Percentiles rank a stretch among this genome's conserved stretches.
These are phyloP conservation scores for Loris lydekkerianus DNA, from an alignment of 2,797 vertebrate species.

Conservation along the genomic window DNA sequence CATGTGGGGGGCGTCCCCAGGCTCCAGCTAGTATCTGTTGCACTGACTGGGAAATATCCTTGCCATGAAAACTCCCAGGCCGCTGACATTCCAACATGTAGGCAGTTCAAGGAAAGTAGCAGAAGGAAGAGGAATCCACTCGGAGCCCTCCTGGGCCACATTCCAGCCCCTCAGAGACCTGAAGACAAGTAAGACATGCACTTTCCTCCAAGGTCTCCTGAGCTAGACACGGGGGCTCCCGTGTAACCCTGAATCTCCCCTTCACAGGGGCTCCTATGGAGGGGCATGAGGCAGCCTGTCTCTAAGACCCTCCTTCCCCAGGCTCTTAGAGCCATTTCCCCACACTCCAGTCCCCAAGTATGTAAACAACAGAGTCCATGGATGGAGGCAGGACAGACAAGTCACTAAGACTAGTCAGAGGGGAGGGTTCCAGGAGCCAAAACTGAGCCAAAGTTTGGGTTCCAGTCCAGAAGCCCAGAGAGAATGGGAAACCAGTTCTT, in stretches of 20 bases:
- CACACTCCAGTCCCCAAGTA: neutral
- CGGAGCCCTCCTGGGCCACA: constrained; percentile 7
- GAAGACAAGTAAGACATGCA: constrained; percentile 13
- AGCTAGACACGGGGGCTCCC: neutral
- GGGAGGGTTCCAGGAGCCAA: neutral
- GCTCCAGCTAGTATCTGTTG: constrained; percentile 78
- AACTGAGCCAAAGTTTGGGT: neutral
- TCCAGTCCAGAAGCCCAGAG: neutral
- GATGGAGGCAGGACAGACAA: neutral
- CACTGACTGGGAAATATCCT: constrained; percentile 72
- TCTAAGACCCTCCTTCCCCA: neutral
- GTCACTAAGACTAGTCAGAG: neutral
- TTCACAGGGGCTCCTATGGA: neutral
- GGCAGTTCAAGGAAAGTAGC: constrained; percentile 58
- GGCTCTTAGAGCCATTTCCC: neutral
- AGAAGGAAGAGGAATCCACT: constrained; percentile 63
- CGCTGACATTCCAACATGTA: constrained; percentile 75
- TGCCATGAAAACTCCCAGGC: constrained; percentile 78
- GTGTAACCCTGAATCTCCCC: neutral
- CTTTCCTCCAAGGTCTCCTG: constrained; percentile 64
- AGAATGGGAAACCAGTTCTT: constrained; percentile 29
- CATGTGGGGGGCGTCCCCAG: constrained; percentile 70
- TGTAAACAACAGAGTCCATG: neutral
- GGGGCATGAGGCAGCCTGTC: neutral
- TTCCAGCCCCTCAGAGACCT: constrained; percentile 57